Evolutionary conservation across 2,888 invertebrate genomes (phyloP), one percentile per base, ranked within the genome.

Genomic region (Noctua fimbriata): DNA sequence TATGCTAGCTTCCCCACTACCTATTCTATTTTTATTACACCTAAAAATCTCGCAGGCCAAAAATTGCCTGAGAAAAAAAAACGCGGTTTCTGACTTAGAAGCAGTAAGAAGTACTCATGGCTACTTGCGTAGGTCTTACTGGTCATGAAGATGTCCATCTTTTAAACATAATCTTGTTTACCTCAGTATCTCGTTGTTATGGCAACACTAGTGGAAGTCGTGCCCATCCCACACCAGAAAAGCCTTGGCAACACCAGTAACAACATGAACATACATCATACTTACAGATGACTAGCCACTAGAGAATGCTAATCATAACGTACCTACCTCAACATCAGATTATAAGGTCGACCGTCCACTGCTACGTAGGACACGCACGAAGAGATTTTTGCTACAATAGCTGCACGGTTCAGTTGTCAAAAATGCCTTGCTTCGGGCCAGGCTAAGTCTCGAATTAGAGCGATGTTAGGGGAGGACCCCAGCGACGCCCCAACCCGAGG

Each of bases 251-350:
- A 72, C 41, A 72, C n/a, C 65, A 47, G 41, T 63, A 78, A 2
- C 82, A 0, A 58, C 24, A 36, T 24, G n/a, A 67, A 41, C 77
- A 80, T 36, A 81, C 44, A 66, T 65, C 69, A 85, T 71, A 67
- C 52, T 47, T 21, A 49, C 6, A 18, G 65, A 73, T 83, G 73
- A 82, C 73, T 58, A 32, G 86, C 60, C 41, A 70, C 73, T 28
- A 70, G 55, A 82, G 73, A 82, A 83, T 73, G 86, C 69, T 81
- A 86, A 83, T 76, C 52, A 76, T 63, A 70, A 9, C 28, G 21
- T 63, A 49, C 21, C 32, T 52, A 52, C 52, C 55, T 41, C 58
- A 67, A 21, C 21, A 74, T 74, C n/a, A 72, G 55, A 65, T 74
- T 74, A 74, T 73, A 80, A 67, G 18, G 67, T 1, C 18, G 18